These are phyloP conservation scores for Malacosoma neustria DNA, from an alignment of 2,888 invertebrate species.

Conservation along the genomic window DNA sequence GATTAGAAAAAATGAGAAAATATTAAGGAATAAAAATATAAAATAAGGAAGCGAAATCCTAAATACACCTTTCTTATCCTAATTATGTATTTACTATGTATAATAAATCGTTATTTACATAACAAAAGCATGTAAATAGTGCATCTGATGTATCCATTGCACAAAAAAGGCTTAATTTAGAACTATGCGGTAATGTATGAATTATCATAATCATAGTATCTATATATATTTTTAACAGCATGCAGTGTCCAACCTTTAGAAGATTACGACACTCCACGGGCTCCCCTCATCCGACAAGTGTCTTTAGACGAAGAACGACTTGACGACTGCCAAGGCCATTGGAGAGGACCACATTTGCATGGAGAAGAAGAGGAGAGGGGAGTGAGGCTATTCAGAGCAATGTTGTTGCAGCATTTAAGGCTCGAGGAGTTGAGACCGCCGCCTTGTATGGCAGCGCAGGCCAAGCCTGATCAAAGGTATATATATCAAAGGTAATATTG, in stretches of 20 bases:
- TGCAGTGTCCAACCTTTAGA: slow-evolving; percentile 62
- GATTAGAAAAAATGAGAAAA: no score
- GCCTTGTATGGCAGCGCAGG: slow-evolving; percentile 47
- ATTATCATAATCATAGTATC: no score
- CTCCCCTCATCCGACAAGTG: slow-evolving; percentile 59
- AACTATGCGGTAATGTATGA: no score
- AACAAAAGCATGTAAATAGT: no score
- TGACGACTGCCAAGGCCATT: slow-evolving; percentile 68
- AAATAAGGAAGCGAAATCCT: no score
- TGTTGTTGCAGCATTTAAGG: slow-evolving; percentile 58
- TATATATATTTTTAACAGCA: slow-evolving; percentile 38
- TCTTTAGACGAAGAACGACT: slow-evolving; percentile 64
- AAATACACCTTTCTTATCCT: no score
- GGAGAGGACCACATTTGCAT: slow-evolving; percentile 49
- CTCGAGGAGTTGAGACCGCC: slow-evolving; percentile 58
- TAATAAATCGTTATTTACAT: no score
- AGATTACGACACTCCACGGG: slow-evolving; percentile 56
- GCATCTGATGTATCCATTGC: no score
- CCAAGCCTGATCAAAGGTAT: slow-evolving; percentile 61
- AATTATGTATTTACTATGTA: no score
- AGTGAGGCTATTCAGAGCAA: slow-evolving; percentile 62
- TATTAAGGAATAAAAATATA: no score
- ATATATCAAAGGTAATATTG: no score
- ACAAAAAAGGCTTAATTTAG: no score
- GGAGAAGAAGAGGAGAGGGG: slow-evolving; percentile 66